Evolutionary conservation across 2,797 vertebrate genomes (phyloP).

Genomic region (Rhinella marina): DNA sequence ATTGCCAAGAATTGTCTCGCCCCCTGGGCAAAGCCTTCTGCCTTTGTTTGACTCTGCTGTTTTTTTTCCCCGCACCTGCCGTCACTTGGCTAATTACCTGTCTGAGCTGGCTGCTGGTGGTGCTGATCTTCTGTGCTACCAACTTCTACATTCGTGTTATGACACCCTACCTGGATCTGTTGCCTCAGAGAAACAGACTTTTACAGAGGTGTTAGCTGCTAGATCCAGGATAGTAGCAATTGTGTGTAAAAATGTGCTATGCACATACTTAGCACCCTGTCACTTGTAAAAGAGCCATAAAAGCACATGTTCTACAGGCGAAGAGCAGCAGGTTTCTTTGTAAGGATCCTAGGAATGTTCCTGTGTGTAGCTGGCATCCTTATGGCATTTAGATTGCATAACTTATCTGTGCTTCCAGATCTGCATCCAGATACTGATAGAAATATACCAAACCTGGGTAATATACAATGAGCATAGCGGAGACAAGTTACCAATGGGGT

Average conservation of each 20-base stretch:
- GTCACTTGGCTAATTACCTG: slow-evolving; percentile 61
- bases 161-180: slow-evolving; percentile 18
- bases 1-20: slow-evolving; percentile 41
- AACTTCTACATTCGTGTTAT: neutral
- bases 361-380: neutral
- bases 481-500: neutral
- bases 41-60: slow-evolving; percentile 53
- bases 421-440: neutral
- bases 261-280: slow-evolving; percentile 27
- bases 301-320: neutral
- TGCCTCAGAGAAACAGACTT: slow-evolving; percentile 16
- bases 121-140: slow-evolving; percentile 19
- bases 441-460: neutral
- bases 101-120: slow-evolving; percentile 21
- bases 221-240: neutral
- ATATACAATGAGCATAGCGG: neutral
- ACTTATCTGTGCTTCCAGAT: neutral
- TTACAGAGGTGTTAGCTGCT: slow-evolving; percentile 22
- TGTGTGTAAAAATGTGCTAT: slow-evolving; percentile 21
- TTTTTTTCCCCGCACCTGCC: slow-evolving; percentile 56
- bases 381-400: neutral
- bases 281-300: neutral
- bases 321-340: neutral
- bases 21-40: slow-evolving; percentile 42
- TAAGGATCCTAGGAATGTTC: neutral